A percentile compares a stretch with the other conserved stretches of the same genome.
These are phyloP conservation scores for Hemibagrus guttatus DNA, from an alignment of 2,797 vertebrate species.

Conservation along the genomic window DNA sequence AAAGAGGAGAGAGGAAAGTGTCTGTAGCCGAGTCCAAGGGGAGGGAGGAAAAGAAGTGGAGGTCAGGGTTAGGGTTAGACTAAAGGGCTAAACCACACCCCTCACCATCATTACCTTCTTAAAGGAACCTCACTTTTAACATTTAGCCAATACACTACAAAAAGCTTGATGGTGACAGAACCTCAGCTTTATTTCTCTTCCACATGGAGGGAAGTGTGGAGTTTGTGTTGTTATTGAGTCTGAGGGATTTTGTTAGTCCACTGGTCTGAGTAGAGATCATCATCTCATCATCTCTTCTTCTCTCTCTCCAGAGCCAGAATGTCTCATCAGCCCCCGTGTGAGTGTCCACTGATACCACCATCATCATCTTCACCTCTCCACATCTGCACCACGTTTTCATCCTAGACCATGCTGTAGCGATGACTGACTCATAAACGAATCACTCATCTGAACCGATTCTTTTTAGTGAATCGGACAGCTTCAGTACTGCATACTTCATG, in stretches of 20 bases:
- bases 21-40: no score
- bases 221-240: neutral
- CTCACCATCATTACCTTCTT: no score
- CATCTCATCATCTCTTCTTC: neutral
- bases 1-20: no score
- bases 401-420: neutral
- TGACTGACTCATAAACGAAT: neutral
- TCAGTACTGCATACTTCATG: neutral
- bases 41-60: no score
- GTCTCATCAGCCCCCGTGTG: fast-evolving
- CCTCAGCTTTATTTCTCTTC: no score
- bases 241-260: neutral
- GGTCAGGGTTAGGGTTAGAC: no score
- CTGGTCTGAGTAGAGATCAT: neutral
- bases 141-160: no score
- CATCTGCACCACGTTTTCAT: neutral
- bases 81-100: no score
- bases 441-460: neutral
- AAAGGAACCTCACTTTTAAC: no score
- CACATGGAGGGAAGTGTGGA: neutral
- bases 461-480: neutral
- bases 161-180: no score
- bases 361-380: neutral
- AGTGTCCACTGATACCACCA: neutral
- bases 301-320: neutral